A percentile compares a stretch with the other conserved stretches of the same genome.
Evolutionary conservation across 2,113 vertebrate genomes (phyloP).

Genomic region (Pterocles gutturalis): DNA sequence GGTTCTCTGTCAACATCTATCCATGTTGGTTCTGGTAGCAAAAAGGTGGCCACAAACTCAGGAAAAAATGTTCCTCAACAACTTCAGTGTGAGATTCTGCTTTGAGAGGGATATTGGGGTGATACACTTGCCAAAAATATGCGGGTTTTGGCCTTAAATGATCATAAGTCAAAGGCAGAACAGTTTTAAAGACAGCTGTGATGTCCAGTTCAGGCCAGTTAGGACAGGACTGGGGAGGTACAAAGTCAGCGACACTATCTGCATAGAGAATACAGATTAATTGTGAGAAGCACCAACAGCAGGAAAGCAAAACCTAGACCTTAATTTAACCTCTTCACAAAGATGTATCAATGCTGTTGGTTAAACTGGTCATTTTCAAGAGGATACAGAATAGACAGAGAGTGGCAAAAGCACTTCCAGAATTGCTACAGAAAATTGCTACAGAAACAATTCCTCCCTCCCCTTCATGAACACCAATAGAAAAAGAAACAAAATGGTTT

Average conservation of each 20-base stretch:
- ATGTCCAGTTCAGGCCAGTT: neutral
- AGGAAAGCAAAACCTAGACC: neutral
- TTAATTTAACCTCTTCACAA: neutral
- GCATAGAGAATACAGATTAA: neutral
- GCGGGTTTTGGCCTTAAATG: neutral
- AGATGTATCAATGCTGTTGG: neutral
- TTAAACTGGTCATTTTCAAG: neutral
- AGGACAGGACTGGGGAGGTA: neutral
- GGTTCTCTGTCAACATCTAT: neutral
- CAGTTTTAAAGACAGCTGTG: neutral
- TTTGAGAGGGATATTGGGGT: neutral
- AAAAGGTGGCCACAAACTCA: neutral
- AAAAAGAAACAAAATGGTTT: conserved; percentile 3
- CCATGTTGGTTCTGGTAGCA: neutral
- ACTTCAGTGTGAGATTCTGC: neutral
- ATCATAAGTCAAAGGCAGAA: neutral
- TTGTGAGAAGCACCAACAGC: neutral
- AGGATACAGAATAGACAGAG: neutral
- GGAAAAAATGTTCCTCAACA: neutral
- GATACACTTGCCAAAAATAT: neutral
- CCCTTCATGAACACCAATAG: neutral
- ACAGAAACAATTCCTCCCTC: neutral
- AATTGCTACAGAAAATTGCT: neutral
- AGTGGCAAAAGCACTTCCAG: neutral
- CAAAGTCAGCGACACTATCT: neutral